Percentiles rank a stretch among this genome's conserved stretches.
Conservation (phyloP, 2,113 vertebrate species). For the Oreochromis spilurus region DNA sequence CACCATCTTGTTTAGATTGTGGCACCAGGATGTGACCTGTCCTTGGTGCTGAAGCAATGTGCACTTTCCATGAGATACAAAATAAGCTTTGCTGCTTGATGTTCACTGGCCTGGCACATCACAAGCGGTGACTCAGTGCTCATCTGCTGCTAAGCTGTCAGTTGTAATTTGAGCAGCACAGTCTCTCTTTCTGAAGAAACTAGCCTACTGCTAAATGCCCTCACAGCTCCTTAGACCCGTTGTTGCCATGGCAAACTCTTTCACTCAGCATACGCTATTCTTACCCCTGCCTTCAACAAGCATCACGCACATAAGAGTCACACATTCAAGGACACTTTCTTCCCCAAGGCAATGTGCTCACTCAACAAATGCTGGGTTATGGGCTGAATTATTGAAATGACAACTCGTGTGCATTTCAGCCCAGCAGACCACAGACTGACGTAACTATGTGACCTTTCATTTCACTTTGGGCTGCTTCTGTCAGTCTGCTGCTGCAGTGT, state of each 20-base stretch:
- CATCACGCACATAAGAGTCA: conserved; percentile 16
- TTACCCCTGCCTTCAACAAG: conserved; percentile 22
- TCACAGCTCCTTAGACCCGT: background rate
- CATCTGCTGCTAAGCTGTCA: conserved; percentile 15
- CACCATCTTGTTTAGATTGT: background rate
- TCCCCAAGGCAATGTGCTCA: background rate
- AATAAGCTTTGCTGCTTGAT: conserved; percentile 12
- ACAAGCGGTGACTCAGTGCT: conserved; percentile 30
- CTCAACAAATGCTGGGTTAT: conserved; percentile 6
- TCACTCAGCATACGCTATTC: conserved; percentile 39
- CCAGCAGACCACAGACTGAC: background rate
- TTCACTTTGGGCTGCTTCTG: background rate
- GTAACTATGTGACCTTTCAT: background rate
- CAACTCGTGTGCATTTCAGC: background rate
- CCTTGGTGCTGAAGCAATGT: conserved; percentile 39
- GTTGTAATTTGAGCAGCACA: conserved; percentile 30
- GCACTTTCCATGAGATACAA: background rate
- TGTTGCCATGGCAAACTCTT: conserved; percentile 51
- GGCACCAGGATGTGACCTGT: conserved; percentile 12
- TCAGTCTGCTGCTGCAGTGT: background rate
- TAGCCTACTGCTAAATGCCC: conserved; percentile 19
- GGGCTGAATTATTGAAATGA: conserved; percentile 7
- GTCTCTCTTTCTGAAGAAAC: background rate
- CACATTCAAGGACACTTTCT: conserved; percentile 26
- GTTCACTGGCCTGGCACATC: background rate